Evolutionary conservation across 2,113 vertebrate species (phyloP).

Genomic region (Xiphophorus hellerii): DNA sequence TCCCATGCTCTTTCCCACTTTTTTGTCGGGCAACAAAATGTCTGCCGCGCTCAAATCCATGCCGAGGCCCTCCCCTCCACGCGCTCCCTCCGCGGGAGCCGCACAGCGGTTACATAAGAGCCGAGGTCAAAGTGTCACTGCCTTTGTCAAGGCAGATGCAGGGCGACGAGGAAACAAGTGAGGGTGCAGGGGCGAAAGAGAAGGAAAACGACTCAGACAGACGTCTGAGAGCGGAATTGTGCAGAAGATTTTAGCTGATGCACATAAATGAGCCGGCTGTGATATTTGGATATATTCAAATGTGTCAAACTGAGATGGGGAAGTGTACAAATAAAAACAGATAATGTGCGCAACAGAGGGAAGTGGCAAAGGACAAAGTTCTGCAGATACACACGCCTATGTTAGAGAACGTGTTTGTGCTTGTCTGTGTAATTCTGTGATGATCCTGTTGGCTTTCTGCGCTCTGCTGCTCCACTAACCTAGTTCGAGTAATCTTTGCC

Average conservation of each 20-base stretch:
- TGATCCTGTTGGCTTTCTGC: slow-evolving; percentile 55
- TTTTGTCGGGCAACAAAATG: slow-evolving; percentile 68
- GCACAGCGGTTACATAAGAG: slow-evolving; percentile 70
- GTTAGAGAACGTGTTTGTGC: slow-evolving; percentile 12
- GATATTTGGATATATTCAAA: neutral
- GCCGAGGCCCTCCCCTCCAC: slow-evolving; percentile 25
- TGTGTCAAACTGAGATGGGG: neutral
- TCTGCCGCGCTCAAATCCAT: slow-evolving; percentile 51
- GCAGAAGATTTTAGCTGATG: slow-evolving; percentile 2
- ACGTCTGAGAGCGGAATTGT: neutral
- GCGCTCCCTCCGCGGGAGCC: slow-evolving; percentile 39
- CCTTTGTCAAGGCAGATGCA: slow-evolving; percentile 72
- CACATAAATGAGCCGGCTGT: slow-evolving; percentile 15
- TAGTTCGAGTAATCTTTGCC: slow-evolving; percentile 82
- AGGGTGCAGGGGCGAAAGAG: slow-evolving; percentile 36
- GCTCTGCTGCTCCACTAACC: slow-evolving; percentile 80
- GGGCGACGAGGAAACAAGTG: slow-evolving; percentile 55
- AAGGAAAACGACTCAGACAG: slow-evolving; percentile 14
- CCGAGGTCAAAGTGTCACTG: slow-evolving; percentile 74
- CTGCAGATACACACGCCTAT: slow-evolving; percentile 17
- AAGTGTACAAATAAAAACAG: slow-evolving; percentile 20
- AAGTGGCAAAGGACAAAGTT: slow-evolving; percentile 25
- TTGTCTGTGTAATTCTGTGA: slow-evolving; percentile 15
- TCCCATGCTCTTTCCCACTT: slow-evolving; percentile 41
- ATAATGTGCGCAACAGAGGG: neutral